Evolutionary conservation across 2,113 vertebrate genomes (phyloP).

Genomic region (Phrynosoma blainvillii): DNA sequence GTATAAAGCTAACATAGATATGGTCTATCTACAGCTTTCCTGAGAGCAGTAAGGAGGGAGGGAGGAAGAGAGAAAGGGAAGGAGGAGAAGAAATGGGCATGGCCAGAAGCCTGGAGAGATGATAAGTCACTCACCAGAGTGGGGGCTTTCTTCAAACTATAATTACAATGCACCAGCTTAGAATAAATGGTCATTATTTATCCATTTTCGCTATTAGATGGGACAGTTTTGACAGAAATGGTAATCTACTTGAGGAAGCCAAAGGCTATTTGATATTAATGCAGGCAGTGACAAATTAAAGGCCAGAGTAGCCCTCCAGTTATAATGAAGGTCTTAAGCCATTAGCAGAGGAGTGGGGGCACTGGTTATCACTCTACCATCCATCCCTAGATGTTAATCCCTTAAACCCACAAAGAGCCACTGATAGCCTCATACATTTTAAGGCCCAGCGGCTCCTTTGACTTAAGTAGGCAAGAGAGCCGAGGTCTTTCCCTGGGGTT

Average conservation of each 20-base stretch:
- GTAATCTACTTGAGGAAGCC: slow-evolving; percentile 69
- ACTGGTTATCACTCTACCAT: neutral
- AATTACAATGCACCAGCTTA: slow-evolving; percentile 67
- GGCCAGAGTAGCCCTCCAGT: slow-evolving; percentile 53
- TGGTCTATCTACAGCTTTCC: neutral
- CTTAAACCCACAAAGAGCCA: slow-evolving; percentile 11
- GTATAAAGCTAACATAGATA: neutral
- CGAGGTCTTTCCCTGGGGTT: neutral
- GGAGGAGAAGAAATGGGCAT: neutral
- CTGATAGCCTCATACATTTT: neutral
- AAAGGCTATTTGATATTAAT: slow-evolving; percentile 74
- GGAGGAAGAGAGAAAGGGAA: neutral
- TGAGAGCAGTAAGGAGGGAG: neutral
- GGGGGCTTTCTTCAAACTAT: slow-evolving; percentile 44
- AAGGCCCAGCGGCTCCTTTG: neutral
- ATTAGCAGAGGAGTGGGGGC: slow-evolving; percentile 56
- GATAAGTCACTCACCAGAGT: slow-evolving; percentile 54
- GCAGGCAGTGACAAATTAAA: slow-evolving; percentile 75
- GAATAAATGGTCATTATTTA: slow-evolving; percentile 68
- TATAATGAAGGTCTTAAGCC: slow-evolving; percentile 68
- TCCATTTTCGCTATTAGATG: slow-evolving; percentile 73
- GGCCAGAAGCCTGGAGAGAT: neutral
- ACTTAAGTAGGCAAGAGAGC: neutral
- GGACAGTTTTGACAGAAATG: slow-evolving; percentile 72
- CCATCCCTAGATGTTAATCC: slow-evolving; percentile 38